Conservation (phyloP, 2,797 vertebrate species). For the Orientallactaga sibirica region DNA sequence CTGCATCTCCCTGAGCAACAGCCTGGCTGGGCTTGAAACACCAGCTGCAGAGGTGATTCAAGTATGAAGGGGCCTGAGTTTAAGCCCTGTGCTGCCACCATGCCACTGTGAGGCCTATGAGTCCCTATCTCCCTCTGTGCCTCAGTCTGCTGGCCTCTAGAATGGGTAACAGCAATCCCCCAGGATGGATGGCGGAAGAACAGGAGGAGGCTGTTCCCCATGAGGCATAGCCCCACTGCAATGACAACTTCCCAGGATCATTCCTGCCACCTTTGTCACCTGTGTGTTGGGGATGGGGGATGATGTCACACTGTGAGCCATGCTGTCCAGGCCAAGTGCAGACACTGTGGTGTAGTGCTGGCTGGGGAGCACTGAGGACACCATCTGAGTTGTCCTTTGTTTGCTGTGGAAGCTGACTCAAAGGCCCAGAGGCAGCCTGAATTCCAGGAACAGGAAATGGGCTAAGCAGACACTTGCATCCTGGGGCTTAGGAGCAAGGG, state of each 20-base stretch:
- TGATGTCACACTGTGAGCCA: fast-evolving
- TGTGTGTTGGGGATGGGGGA: fast-evolving
- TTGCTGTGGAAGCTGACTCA: fast-evolving
- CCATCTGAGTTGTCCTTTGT: neutral
- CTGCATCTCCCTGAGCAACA: neutral
- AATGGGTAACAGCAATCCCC: fast-evolving
- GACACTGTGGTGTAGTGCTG: neutral
- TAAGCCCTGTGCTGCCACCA: too few relatives aligned
- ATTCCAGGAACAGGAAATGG: neutral
- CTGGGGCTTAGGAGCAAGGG: neutral
- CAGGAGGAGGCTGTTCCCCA: fast-evolving
- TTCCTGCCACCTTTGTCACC: fast-evolving
- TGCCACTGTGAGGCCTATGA: fast-evolving
- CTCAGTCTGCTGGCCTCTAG: neutral
- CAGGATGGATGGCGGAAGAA: neutral
- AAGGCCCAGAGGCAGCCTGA: neutral
- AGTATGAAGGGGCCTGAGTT: neutral
- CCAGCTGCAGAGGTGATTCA: fast-evolving
- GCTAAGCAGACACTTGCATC: fast-evolving
- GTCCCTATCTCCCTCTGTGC: fast-evolving
- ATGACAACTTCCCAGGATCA: neutral
- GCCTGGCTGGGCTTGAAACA: neutral
- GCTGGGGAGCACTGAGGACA: neutral
- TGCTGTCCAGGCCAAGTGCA: fast-evolving
- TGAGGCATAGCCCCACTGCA: neutral